These are phyloP conservation scores for Mimumesa dahlbomi DNA, from an alignment of 2,888 invertebrate genomes.

Conservation along the genomic window DNA sequence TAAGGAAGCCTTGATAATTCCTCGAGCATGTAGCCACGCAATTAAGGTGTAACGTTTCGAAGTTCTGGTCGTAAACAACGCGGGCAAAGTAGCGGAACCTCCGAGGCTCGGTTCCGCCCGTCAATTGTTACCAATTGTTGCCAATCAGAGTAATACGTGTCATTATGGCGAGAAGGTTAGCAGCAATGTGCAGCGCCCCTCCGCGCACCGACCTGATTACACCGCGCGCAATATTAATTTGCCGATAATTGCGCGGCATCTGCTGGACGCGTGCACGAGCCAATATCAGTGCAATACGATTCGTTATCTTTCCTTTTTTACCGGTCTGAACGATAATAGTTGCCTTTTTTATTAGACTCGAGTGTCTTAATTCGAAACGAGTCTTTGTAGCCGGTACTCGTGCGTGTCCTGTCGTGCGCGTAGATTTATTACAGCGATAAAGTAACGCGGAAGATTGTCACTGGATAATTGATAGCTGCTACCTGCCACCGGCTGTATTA, in stretches of 20 bases:
- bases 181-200: slow-evolving; percentile 58
- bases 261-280: slow-evolving; percentile 36
- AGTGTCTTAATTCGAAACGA: slow-evolving; percentile 1
- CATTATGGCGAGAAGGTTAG: slow-evolving; percentile 68
- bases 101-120: slow-evolving; percentile 75
- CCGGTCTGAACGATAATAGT: too few species aligned
- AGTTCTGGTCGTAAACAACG: slow-evolving; percentile 77
- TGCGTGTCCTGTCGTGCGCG: too few species aligned
- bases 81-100: slow-evolving; percentile 78
- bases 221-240: slow-evolving; percentile 68
- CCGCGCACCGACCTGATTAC: slow-evolving; percentile 62
- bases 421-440: slow-evolving; percentile 30
- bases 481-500: slow-evolving; percentile 26
- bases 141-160: slow-evolving; percentile 79
- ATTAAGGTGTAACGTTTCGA: slow-evolving; percentile 75
- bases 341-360: too few species aligned
- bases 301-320: not conserved
- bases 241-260: slow-evolving; percentile 65
- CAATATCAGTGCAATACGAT: slow-evolving; percentile 12
- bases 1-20: slow-evolving; percentile 71
- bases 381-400: too few species aligned
- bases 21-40: slow-evolving; percentile 71
- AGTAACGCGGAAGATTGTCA: slow-evolving; percentile 29
- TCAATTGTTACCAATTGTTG: slow-evolving; percentile 79
- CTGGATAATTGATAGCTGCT: slow-evolving; percentile 47